phyloP scores from a whole-genome alignment of 2,113 vertebrate species.

The Campylomormyrus numenius region DNA sequence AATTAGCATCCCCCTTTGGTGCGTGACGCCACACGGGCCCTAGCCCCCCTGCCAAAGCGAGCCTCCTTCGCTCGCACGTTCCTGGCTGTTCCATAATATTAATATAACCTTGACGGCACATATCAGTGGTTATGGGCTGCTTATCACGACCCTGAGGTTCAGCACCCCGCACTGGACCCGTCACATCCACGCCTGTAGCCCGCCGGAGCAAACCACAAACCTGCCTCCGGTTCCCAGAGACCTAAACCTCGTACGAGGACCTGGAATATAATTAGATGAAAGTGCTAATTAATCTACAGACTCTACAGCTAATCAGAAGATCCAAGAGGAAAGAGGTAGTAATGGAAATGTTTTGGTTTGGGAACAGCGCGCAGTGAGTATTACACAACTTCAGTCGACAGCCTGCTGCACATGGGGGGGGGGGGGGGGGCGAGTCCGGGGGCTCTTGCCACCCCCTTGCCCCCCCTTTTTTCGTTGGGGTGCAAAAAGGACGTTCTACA shows the following conservation, averaged over 20 bases:
- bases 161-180: not conserved
- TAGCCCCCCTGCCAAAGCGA: not conserved
- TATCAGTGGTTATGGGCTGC: too few species aligned
- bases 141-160: not conserved
- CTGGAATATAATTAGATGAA: not conserved
- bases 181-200: not conserved
- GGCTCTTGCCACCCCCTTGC: too few species aligned
- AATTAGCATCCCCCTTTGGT: not conserved
- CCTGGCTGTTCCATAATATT: not conserved
- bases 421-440: not conserved
- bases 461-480: too few species aligned
- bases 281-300: not conserved
- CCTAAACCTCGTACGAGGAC: not conserved
- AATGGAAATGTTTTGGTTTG: not conserved
- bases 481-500: too few species aligned
- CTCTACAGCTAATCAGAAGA: not conserved
- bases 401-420: not conserved
- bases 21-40: not conserved
- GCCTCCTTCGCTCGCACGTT: not conserved
- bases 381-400: not conserved
- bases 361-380: not conserved
- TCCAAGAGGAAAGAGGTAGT: too few species aligned
- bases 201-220: too few species aligned
- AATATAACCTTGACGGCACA: not conserved
- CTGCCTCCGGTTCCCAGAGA: not conserved